These are phyloP conservation scores for Oithona nana DNA, from an alignment of 2,888 invertebrate genomes.

Conservation along the genomic window DNA sequence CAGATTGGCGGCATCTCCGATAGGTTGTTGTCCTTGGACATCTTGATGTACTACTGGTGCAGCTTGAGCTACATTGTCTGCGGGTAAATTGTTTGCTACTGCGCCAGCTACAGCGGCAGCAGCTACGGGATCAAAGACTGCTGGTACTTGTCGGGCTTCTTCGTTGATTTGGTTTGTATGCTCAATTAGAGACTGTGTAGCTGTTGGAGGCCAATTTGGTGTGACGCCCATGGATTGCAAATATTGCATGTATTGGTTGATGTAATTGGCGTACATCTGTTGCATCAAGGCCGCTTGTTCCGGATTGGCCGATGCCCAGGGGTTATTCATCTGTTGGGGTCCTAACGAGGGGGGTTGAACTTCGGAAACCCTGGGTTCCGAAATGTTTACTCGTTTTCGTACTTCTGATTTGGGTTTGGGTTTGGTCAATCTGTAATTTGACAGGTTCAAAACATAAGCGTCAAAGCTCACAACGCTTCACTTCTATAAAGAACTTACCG, in stretches of 20 bases:
- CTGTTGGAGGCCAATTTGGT: background rate
- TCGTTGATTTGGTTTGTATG: background rate
- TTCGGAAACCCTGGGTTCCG: no score
- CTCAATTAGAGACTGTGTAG: background rate
- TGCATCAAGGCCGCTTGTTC: background rate
- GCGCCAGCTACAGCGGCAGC: background rate
- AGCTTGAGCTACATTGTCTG: background rate
- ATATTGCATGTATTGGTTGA: slow-evolving; percentile 5
- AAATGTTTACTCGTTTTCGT: no score
- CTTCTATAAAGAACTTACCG: background rate
- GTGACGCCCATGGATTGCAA: background rate
- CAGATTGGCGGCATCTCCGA: background rate
- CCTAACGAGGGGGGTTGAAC: no score
- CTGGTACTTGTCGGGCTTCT: background rate
- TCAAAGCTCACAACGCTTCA: no score
- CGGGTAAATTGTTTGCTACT: background rate
- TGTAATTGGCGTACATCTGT: background rate
- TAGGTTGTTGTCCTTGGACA: background rate
- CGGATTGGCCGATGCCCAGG: no score
- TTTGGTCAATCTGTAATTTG: no score
- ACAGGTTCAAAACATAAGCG: no score
- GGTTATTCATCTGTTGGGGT: no score
- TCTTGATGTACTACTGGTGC: background rate
- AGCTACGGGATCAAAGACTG: background rate
- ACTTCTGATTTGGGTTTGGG: no score